Base-by-base conservation (phyloP, 2,113 vertebrate genomes). In the Tonatia bakeri region DNA sequence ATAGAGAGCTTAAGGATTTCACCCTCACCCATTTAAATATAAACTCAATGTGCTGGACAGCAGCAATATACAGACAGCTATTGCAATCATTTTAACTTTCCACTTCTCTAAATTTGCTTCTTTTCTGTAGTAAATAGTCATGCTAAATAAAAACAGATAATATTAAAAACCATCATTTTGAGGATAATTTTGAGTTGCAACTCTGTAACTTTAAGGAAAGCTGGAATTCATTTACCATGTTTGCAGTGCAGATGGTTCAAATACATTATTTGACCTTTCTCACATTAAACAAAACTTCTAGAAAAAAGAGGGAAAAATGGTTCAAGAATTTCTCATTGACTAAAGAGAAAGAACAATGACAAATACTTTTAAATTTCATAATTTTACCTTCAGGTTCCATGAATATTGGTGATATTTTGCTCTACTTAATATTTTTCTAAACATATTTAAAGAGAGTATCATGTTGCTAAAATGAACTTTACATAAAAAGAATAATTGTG, bases 281-380 rank as follows among this genome's bases (percentile, higher is more conserved):
- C 8, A 47, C 4, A 3, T 61, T 64, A 89, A 84, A 65, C 38
- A 52, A 77, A 83, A 75, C 67, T 70, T 45, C 10, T 67, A 10
- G 40, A 61, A 80, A 88, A 85, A 75, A 20, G 22, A 15, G 3
- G 1, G 0, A 28, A 43, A 40, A 67, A 1, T 52, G 56, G 7
- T 94, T 91, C 28, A 73, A 45, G 56, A 92, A 87, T 84, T 87
- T 22, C 8, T 79, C 52, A 36, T 10, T 59, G 45, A 85, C 43
- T 31, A 45, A 9, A 54, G 22, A 28, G 52, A 87, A 91, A 65
- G 11, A 50, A 43, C 15, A 91, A 33, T 31, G n/a, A 6, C 26
- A 87, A 87, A 56, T 38, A 52, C 2, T 31, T 64, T 36, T 87
- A 80, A 47, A 43, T 45, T 36, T 40, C 36, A 24, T 28, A 90